Base-by-base conservation (phyloP, 2,113 vertebrate species). In the Benitochromis conjunctus region DNA sequence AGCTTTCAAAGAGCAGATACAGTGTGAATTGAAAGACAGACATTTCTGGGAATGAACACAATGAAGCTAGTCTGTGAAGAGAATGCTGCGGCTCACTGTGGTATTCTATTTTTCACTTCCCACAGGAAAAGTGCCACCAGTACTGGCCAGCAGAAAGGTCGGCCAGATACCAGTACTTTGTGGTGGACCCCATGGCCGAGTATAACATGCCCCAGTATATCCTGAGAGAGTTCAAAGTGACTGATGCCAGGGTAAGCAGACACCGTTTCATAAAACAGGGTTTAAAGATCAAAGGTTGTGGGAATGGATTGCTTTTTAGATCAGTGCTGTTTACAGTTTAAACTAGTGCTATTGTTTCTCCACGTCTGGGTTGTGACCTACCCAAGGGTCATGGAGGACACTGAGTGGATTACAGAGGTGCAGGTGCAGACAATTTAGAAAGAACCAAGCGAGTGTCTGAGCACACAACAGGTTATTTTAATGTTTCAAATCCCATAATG, bases 161-260 rank as follows among this genome's bases (percentile, higher is more conserved):
- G 57, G 99, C 99, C 87, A 97, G 98, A 91, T 99, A 99, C 64
- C 99, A 99, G 94, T 99, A 99, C 95, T 99, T 99, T 96, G 99
- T 99, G 85, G 99, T 99, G 91, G 99, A 99, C 92, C 99, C 99
- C 34, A 99, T 99, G 99, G 99, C 99, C 14, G 99, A 99, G 83
- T 99, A 99, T 91, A 99, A 99, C 94, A 99, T 99, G 99, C 99
- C 99, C 58, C 99, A 99, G 88, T 99, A 99, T 88, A 99, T 99
- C 92, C 96, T 99, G 92, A 96, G 99, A 71, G 98, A 99, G 96
- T 99, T 99, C 96, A 99, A 99, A 96, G 99, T 99, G 95, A 99
- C 99, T 85, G 99, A 99, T 91, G 99, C 99, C 95, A 97, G 98
- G 96, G 99, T 99, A 96, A 98, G 97, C 69, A 64, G 12, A 89